These are phyloP conservation scores for Saturnia pavonia DNA, from an alignment of 2,888 invertebrate species.

Conservation along the genomic window DNA sequence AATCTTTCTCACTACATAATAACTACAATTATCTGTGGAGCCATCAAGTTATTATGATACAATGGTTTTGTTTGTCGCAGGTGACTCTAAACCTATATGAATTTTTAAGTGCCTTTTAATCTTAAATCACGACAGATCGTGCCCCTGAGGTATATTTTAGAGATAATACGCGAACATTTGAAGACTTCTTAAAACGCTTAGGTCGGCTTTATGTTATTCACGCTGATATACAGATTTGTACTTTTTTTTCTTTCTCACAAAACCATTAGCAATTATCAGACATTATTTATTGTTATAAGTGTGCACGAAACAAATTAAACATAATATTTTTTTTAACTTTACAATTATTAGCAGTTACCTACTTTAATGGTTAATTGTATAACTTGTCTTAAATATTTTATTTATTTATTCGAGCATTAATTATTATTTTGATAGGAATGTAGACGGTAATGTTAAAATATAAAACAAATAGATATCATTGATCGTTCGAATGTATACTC, in stretches of 20 bases:
- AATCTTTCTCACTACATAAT: neutral
- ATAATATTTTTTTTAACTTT: neutral
- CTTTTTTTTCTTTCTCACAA: neutral
- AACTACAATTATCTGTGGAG: neutral
- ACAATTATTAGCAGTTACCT: neutral
- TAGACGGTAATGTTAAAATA: neutral
- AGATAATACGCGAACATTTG: conserved; percentile 18
- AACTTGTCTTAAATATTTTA: neutral
- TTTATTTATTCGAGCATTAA: neutral
- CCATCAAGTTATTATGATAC: neutral
- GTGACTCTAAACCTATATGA: conserved; percentile 31
- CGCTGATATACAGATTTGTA: neutral
- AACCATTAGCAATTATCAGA: neutral
- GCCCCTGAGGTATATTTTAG: conserved; percentile 29
- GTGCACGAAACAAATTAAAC: neutral
- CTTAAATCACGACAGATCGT: conserved; percentile 41
- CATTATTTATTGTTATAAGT: conserved; percentile 1
- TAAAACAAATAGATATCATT: no score
- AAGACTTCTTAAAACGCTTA: conserved; percentile 8
- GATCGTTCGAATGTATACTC: no score
- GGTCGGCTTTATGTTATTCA: neutral
- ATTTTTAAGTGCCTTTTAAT: conserved; percentile 42
- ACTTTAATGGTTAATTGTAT: neutral
- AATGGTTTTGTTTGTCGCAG: conserved; percentile 1
- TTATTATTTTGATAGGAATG: neutral